These are phyloP conservation scores for Coelopa frigida DNA, from an alignment of 1,140 invertebrate genomes.

Conservation along the genomic window DNA sequence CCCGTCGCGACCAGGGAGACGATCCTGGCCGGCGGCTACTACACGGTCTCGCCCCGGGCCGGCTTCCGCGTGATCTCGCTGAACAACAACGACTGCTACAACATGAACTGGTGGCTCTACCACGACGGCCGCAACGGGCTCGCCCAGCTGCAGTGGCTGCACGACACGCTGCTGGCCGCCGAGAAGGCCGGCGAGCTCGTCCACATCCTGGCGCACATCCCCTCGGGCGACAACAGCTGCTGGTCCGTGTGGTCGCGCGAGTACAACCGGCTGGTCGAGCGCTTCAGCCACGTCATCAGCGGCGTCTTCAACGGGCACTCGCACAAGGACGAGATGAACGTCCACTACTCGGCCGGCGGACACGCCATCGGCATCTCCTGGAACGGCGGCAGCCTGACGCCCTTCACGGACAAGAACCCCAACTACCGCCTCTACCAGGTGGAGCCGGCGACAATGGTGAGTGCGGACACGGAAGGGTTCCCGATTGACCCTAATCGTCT, in stretches of 20 bases:
- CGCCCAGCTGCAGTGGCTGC: constrained; percentile 71
- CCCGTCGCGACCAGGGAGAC: constrained; percentile 54
- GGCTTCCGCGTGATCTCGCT: constrained; percentile 66
- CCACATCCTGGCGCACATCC: constrained; percentile 78
- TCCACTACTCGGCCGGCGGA: constrained; percentile 54
- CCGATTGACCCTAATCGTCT: no score
- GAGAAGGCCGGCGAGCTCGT: constrained; percentile 66
- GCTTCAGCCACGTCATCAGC: constrained; percentile 60
- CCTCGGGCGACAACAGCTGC: constrained; percentile 62
- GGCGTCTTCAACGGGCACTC: constrained; percentile 78
- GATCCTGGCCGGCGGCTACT: constrained; percentile 61
- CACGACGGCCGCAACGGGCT: constrained; percentile 36
- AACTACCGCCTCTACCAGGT: constrained; percentile 73
- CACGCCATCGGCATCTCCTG: constrained; percentile 61
- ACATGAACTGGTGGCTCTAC: constrained; percentile 58
- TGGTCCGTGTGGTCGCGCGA: constrained; percentile 59
- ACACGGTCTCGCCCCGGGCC: constrained; percentile 54
- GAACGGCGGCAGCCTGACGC: constrained; percentile 68
- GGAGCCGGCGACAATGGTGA: constrained; percentile 55
- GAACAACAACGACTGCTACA: constrained; percentile 69
- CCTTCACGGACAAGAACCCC: constrained; percentile 62
- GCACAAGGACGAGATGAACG: constrained; percentile 65
- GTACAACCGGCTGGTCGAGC: constrained; percentile 54
- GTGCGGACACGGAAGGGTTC: constrained; percentile 23
- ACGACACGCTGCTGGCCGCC: constrained; percentile 58